Conservation (phyloP, 2,797 vertebrate genomes). For the Falco rusticolus region DNA sequence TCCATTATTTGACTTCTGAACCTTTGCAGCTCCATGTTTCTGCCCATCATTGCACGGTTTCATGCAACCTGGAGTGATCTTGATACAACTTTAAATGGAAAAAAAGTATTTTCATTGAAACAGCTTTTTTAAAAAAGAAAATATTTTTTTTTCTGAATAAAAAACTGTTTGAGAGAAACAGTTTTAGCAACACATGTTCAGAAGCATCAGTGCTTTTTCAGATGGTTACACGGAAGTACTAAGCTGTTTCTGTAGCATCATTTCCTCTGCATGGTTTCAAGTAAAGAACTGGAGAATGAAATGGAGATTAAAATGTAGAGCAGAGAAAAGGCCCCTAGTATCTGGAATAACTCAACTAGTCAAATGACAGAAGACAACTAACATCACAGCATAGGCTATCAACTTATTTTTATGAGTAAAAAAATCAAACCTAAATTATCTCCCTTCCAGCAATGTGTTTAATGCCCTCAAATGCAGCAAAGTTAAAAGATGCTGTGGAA, state of each 20-base stretch:
- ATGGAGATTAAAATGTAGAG: not conserved
- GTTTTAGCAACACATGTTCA: not conserved
- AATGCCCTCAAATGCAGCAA: not conserved
- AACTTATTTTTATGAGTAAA: not conserved
- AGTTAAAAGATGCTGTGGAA: not conserved
- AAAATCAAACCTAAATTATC: not conserved
- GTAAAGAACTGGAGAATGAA: not conserved
- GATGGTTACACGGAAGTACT: not conserved
- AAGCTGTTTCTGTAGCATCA: not conserved
- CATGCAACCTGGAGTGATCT: not conserved
- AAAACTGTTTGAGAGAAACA: not conserved
- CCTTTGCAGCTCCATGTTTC: not conserved
- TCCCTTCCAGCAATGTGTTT: not conserved
- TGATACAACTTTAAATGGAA: not conserved
- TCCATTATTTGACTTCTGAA: not conserved
- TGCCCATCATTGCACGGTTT: not conserved
- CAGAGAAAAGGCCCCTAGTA: not conserved
- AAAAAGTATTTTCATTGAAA: not conserved
- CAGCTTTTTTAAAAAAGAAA: not conserved
- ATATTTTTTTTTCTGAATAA: not conserved
- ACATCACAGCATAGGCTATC: not conserved
- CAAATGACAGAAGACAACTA: not conserved
- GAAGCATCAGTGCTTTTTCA: not conserved
- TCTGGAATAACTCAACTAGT: not conserved
- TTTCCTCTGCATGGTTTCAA: not conserved